phyloP scores from a whole-genome alignment of 1,140 invertebrate species.

The Pachypsylla venusta region DNA sequence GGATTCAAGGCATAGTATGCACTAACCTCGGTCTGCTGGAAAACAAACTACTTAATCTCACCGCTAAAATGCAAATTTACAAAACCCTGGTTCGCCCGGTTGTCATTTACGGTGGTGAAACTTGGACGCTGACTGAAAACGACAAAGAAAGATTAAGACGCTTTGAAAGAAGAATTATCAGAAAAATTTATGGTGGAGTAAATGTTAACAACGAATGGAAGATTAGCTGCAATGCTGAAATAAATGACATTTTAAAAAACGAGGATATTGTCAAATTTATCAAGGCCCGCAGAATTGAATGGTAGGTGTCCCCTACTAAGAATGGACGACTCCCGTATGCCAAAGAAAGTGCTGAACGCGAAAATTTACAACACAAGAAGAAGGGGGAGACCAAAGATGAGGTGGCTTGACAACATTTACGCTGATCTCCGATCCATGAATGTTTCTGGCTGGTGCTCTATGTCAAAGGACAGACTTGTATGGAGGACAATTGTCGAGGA shows the following conservation, averaged over 20 bases:
- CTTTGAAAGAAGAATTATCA: constrained; percentile 12
- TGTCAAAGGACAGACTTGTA: too few species aligned
- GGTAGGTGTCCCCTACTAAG: too few species aligned
- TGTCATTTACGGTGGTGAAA: constrained; percentile 12
- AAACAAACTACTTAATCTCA: too few species aligned
- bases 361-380: too few species aligned
- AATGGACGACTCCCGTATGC: too few species aligned
- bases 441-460: too few species aligned
- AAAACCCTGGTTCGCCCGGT: constrained; percentile 9
- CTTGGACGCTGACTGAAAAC: constrained; percentile 9
- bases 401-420: too few species aligned
- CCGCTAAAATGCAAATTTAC: constrained; percentile 10
- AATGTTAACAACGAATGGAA: constrained; percentile 9
- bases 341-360: too few species aligned
- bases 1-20: not conserved
- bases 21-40: too few species aligned
- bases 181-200: constrained; percentile 11
- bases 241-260: constrained; percentile 10
- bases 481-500: too few species aligned
- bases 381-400: too few species aligned
- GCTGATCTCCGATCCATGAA: too few species aligned
- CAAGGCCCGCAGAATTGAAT: not conserved
- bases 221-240: constrained; percentile 5
- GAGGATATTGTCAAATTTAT: not conserved
- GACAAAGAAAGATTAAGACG: constrained; percentile 11